A percentile compares a stretch with the other conserved stretches of the same genome.
phyloP scores from a whole-genome alignment of 2,888 invertebrate genomes.

The Nineta flava region DNA sequence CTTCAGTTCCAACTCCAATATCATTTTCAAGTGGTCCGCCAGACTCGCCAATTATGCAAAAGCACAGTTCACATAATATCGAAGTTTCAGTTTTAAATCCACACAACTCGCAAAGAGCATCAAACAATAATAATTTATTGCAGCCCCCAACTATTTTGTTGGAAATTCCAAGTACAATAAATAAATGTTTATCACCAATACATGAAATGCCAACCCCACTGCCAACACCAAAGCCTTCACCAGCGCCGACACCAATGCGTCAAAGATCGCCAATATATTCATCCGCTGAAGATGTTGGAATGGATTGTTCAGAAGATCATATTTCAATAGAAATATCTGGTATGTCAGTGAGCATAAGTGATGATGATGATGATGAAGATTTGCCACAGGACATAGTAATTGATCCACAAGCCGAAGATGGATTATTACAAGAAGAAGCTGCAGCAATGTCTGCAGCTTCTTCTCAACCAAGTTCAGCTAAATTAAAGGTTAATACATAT shows the following conservation, averaged over 20 bases:
- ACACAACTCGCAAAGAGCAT: slow-evolving; percentile 46
- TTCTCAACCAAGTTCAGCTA: slow-evolving; percentile 17
- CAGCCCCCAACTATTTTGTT: slow-evolving; percentile 61
- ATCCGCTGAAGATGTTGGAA: slow-evolving; percentile 28
- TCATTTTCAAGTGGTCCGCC: slow-evolving; percentile 38
- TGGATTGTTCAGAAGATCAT: slow-evolving; percentile 30
- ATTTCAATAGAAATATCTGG: slow-evolving; percentile 30
- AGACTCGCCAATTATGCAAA: slow-evolving; percentile 43
- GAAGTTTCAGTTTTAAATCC: slow-evolving; percentile 50
- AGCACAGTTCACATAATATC: slow-evolving; percentile 28
- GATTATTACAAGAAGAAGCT: slow-evolving; percentile 27
- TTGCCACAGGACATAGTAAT: slow-evolving; percentile 24
- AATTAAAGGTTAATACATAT: slow-evolving; percentile 5
- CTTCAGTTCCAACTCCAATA: slow-evolving; percentile 44
- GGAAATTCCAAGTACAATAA: slow-evolving; percentile 57
- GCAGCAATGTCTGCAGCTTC: slow-evolving; percentile 25
- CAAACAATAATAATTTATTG: slow-evolving; percentile 40
- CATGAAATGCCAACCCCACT: slow-evolving; percentile 60
- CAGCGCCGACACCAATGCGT: slow-evolving; percentile 41
- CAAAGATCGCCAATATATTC: slow-evolving; percentile 28
- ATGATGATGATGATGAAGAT: slow-evolving; percentile 23
- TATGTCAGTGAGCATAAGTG: slow-evolving; percentile 24
- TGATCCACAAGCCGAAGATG: slow-evolving; percentile 28
- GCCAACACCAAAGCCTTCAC: slow-evolving; percentile 53
- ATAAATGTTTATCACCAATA: slow-evolving; percentile 66